phyloP scores from a whole-genome alignment of 2,797 vertebrate genomes.

The Macropus fuliginosus region DNA sequence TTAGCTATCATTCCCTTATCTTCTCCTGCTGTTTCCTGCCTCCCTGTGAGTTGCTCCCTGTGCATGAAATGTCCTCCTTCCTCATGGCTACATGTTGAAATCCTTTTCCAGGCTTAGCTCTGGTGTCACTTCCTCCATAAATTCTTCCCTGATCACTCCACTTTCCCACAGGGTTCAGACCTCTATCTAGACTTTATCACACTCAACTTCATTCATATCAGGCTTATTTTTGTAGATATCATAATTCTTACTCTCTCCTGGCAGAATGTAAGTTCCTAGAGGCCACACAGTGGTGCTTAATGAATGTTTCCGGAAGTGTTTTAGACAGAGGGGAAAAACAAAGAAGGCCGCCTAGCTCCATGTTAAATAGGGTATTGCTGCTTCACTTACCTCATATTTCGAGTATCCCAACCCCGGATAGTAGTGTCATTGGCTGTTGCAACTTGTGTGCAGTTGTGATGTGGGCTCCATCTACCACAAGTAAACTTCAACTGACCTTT shows the following conservation, averaged over 20 bases:
- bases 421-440: conserved; percentile 95
- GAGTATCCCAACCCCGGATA: conserved; percentile 96
- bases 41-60: background rate
- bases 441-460: conserved; percentile 97
- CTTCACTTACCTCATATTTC: conserved; percentile 93
- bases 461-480: conserved; percentile 96
- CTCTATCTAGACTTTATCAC: background rate
- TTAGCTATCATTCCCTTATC: background rate
- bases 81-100: background rate
- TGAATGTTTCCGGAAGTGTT: background rate
- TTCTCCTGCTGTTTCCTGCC: background rate
- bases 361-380: background rate
- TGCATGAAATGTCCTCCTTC: background rate
- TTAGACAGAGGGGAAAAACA: background rate
- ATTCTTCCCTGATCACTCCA: background rate
- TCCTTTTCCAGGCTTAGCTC: background rate
- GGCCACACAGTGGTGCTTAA: background rate
- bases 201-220: background rate
- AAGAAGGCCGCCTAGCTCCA: conserved; percentile 5
- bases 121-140: background rate
- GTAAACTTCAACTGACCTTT: conserved; percentile 98
- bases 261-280: background rate
- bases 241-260: background rate
- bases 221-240: background rate
- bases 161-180: background rate